Evolutionary conservation across 2,797 vertebrate species (phyloP).

Genomic region (Orestias chungarensis): DNA sequence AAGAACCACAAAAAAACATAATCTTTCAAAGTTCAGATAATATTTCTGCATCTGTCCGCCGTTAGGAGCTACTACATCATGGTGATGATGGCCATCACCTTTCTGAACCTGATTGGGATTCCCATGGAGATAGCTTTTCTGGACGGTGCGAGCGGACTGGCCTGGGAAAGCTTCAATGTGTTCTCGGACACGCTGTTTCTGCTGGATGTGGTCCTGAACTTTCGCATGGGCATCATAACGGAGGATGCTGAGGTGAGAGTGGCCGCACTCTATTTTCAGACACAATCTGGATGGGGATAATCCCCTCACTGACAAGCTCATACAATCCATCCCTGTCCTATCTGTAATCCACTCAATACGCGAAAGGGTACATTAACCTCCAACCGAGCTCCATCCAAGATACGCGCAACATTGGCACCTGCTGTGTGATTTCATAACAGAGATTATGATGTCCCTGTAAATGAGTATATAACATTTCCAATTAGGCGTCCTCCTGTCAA

Average conservation of each 20-base stretch:
- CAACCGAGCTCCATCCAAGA: conserved; percentile 26
- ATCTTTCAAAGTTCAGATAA: conserved; percentile 10
- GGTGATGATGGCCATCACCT: conserved; percentile 83
- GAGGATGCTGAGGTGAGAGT: conserved; percentile 80
- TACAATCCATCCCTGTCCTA: conserved; percentile 59
- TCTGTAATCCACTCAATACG: conserved; percentile 72
- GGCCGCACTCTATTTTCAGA: conserved; percentile 61
- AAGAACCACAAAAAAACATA: conserved; percentile 18
- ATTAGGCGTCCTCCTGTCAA: conserved; percentile 37
- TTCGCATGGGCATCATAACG: conserved; percentile 81
- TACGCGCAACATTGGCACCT: conserved; percentile 53
- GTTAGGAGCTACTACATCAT: conserved; percentile 83
- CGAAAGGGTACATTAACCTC: conserved; percentile 66
- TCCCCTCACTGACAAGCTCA: conserved; percentile 55
- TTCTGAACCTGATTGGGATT: conserved; percentile 82
- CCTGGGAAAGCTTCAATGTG: conserved; percentile 82
- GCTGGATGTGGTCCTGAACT: conserved; percentile 82
- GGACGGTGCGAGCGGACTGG: conserved; percentile 73
- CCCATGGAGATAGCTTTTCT: conserved; percentile 84
- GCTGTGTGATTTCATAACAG: conserved; percentile 62
- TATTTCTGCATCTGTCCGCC: conserved; percentile 10
- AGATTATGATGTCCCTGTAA: conserved; percentile 51
- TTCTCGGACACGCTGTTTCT: conserved; percentile 83
- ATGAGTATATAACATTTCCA: conserved; percentile 46
- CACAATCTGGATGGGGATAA: conserved; percentile 68